Percentiles rank a stretch among this genome's conserved stretches.
These are phyloP conservation scores for Polypterus bichir DNA, from an alignment of 2,113 vertebrate genomes.

Conservation along the genomic window DNA sequence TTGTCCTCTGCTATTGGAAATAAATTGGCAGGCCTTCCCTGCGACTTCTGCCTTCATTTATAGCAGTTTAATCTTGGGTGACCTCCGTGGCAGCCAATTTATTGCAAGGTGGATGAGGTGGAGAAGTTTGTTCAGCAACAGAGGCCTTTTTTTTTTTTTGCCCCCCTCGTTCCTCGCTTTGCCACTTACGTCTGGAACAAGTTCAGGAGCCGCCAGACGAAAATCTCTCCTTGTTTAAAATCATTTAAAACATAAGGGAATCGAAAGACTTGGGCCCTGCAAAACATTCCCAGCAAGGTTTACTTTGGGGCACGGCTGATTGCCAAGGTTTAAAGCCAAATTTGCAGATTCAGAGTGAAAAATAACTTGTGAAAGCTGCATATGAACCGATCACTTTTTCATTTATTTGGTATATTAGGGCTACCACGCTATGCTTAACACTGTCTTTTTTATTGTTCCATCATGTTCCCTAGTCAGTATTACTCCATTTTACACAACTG, in stretches of 20 bases:
- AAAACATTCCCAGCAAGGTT: no score
- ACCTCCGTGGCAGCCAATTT: constrained; percentile 55
- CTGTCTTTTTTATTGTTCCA: no score
- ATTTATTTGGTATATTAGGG: no score
- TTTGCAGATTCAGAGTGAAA: no score
- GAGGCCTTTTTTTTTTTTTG: constrained; percentile 11
- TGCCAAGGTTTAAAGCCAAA: no score
- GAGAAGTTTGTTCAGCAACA: constrained; percentile 20
- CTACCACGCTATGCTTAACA: no score
- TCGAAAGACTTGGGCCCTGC: no score
- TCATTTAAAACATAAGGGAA: constrained; percentile 6
- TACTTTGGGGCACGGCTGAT: no score
- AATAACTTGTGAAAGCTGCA: no score
- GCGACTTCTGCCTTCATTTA: constrained; percentile 52
- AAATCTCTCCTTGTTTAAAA: constrained; percentile 15
- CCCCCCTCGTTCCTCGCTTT: constrained; percentile 19
- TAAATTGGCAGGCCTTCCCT: constrained; percentile 52
- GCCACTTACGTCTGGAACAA: constrained; percentile 15
- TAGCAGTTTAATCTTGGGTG: constrained; percentile 34
- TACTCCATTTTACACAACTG: no score
- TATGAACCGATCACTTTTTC: no score
- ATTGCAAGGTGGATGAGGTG: constrained; percentile 40
- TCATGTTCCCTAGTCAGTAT: no score
- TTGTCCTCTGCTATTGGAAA: constrained; percentile 40
- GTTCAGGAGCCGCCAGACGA: constrained; percentile 1